Evolutionary conservation across 2,888 invertebrate genomes (phyloP).

Genomic region (Mongoloraphidia duomilia): DNA sequence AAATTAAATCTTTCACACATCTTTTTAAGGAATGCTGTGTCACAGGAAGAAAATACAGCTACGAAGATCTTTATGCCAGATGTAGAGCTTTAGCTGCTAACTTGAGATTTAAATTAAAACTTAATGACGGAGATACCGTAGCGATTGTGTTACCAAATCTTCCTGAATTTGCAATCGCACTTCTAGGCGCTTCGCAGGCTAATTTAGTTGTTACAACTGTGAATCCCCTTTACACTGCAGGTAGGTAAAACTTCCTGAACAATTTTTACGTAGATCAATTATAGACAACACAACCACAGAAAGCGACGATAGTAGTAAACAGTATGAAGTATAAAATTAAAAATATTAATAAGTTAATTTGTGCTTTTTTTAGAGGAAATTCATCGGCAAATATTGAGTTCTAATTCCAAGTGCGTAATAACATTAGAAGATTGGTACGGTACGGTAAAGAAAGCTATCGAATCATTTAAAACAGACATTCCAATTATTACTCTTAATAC

Average conservation of each 20-base stretch:
- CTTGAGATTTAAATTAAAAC: conserved; percentile 18
- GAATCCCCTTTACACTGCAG: conserved; percentile 14
- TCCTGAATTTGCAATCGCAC: conserved; percentile 21
- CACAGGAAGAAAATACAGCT: conserved; percentile 22
- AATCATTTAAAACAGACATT: conserved; percentile 28
- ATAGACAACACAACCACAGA: too few species aligned
- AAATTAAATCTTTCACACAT: too few species aligned
- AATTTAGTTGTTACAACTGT: conserved; percentile 18
- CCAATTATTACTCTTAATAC: conserved; percentile 40
- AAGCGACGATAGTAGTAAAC: too few species aligned
- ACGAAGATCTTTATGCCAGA: conserved; percentile 17
- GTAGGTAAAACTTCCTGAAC: conserved; percentile 10
- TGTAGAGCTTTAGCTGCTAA: conserved; percentile 21
- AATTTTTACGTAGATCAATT: too few species aligned
- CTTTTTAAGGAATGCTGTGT: conserved; percentile 17
- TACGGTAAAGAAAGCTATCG: conserved; percentile 28
- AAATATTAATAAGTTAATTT: too few species aligned
- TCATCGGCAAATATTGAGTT: conserved; percentile 42
- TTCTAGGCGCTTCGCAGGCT: conserved; percentile 19
- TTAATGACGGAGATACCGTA: conserved; percentile 22
- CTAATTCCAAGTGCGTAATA: conserved; percentile 48
- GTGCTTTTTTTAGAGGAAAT: conserved; percentile 49
- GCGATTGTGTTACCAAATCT: conserved; percentile 24
- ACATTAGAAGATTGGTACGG: conserved; percentile 40
- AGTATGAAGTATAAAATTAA: too few species aligned